These are phyloP conservation scores for Eulemur albifrons DNA, from an alignment of 2,797 vertebrate species.

Conservation along the genomic window DNA sequence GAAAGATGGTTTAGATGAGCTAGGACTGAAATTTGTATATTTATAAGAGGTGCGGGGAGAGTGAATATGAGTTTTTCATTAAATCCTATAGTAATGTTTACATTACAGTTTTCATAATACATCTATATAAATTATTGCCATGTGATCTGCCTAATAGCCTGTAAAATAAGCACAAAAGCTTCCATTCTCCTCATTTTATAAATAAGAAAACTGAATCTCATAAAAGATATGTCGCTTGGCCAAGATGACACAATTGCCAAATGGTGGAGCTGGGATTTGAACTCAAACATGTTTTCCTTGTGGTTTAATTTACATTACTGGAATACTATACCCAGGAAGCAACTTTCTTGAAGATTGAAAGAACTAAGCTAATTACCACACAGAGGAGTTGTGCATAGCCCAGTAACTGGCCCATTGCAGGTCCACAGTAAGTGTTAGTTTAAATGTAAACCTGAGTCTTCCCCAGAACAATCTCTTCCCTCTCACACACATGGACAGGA, in stretches of 20 bases:
- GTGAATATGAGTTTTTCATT: not conserved
- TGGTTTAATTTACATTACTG: not conserved
- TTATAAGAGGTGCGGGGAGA: not conserved
- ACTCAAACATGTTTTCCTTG: not conserved
- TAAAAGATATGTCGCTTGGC: not conserved
- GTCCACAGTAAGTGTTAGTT: not conserved
- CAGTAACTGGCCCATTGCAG: not conserved
- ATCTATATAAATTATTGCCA: not conserved
- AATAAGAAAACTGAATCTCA: not conserved
- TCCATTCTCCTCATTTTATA: not conserved
- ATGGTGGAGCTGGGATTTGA: not conserved
- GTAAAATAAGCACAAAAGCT: not conserved
- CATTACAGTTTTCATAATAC: not conserved
- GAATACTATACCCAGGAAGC: not conserved
- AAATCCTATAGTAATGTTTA: slow-evolving; percentile 16
- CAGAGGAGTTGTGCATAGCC: not conserved
- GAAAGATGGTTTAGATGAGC: not conserved
- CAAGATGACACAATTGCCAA: not conserved
- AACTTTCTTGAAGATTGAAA: not conserved
- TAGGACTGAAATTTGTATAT: not conserved
- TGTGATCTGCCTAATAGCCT: not conserved
- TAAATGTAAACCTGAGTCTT: not conserved
- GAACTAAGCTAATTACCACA: not conserved
- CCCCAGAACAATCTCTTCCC: not conserved
- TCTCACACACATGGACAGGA: not conserved